Evolutionary conservation across 2,888 invertebrate genomes (phyloP).

Genomic region (Oxystoma pomonae): DNA sequence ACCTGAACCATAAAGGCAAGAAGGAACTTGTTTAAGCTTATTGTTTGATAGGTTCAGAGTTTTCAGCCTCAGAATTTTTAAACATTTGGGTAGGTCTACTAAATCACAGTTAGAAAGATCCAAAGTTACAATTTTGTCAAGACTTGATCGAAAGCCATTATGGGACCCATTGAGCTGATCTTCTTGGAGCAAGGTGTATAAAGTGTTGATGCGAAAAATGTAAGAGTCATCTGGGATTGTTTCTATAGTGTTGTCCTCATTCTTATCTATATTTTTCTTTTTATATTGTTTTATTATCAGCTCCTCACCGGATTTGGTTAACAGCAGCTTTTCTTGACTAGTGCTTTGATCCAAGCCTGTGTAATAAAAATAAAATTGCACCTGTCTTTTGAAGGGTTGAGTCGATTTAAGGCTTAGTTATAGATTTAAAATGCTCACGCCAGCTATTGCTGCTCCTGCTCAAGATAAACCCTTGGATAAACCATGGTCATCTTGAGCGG

Average conservation of each 20-base stretch:
- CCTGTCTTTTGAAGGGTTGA: no score
- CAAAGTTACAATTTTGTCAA: conserved; percentile 21
- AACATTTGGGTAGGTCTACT: conserved; percentile 22
- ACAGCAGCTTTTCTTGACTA: neutral
- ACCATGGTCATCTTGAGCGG: no score
- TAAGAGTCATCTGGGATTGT: neutral
- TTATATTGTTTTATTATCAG: neutral
- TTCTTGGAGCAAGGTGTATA: conserved; percentile 12
- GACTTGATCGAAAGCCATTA: neutral
- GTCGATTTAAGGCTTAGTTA: no score
- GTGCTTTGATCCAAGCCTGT: neutral
- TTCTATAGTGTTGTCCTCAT: neutral
- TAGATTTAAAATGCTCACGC: no score
- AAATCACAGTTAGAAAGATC: conserved; percentile 27
- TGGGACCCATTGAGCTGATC: neutral
- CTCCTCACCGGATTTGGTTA: neutral
- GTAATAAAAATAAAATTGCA: no score
- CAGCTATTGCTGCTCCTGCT: no score
- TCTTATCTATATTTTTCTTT: no score
- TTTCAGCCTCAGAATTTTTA: conserved; percentile 24
- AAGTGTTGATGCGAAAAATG: neutral
- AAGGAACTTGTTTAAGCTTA: conserved; percentile 26
- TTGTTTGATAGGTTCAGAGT: conserved; percentile 29
- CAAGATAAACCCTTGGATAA: no score
- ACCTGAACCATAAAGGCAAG: conserved; percentile 29